Evolutionary conservation across 2,888 invertebrate species (phyloP), one percentile per base, ranked within the genome.

Genomic region (Vesta saturnalis): DNA sequence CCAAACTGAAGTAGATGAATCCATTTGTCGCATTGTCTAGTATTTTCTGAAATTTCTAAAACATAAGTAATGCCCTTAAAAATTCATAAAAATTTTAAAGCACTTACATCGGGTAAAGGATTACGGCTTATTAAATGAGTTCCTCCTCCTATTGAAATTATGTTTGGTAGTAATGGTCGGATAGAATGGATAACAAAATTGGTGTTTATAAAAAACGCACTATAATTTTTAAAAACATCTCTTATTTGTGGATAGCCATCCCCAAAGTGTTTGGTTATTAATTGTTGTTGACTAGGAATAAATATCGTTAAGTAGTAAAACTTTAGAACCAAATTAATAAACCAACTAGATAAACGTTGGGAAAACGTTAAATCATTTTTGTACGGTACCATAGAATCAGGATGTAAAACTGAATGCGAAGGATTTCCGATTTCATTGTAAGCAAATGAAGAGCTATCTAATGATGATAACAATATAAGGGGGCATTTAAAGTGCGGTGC

Each of bases 351-450:
- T 0, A 81, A 2, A 16, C 82, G 68, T 60, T 83, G 76, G 21
- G 57, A 62, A 64, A 82, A 81, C 4, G 72, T 77, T 72, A 80
- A 72, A 4, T 64, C 16, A 54, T 75, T 75, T 15, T 71, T 62
- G 35, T 77, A 72, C 12, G 76, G 72, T 5, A 80, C 62, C 61
- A 79, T 77, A 1, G 73, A 18, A 60, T 81, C 80, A 1, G 83
- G 83, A 21, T 78, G 79, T 14, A 81, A 64, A 10, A 83, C 62
- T 0, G 83, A 81, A 75, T 82, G 79, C 0, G 76, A 69, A 0
- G 79, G 78, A 70, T 82, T 83, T 0, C 82, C 83, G 4, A 79
- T 69, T 1, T 76, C 64, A 14, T 79, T 76, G 55, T 81, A 80
- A 18, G 74, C 77, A 49, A 75, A 74, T 6, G 74, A 47, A 3